Evolutionary conservation across 2,888 invertebrate genomes (phyloP).

Genomic region (Torymus tubicola): DNA sequence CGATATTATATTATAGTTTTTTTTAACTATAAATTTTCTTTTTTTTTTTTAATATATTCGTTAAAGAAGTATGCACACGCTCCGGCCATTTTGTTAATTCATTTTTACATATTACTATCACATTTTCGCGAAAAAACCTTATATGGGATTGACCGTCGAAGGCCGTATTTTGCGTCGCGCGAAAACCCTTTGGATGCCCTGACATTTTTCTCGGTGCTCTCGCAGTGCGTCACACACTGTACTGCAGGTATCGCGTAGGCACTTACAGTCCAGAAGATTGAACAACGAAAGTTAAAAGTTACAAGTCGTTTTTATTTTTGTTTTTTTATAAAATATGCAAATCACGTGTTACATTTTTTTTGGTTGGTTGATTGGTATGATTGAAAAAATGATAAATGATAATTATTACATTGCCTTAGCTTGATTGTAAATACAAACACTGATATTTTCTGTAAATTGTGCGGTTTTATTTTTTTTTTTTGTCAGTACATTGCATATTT

Average conservation of each 20-base stretch:
- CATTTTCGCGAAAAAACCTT: slow-evolving; percentile 32
- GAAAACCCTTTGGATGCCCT: slow-evolving; percentile 9
- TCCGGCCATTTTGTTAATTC: slow-evolving; percentile 1
- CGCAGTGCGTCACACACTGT: background rate
- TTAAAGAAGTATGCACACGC: slow-evolving; percentile 23
- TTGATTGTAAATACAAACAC: no score
- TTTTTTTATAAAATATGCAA: no score
- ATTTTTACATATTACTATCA: slow-evolving; percentile 37
- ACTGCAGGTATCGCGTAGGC: background rate
- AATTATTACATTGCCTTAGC: no score
- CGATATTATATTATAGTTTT: slow-evolving; percentile 1
- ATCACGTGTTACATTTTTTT: no score
- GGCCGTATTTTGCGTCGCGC: slow-evolving; percentile 28
- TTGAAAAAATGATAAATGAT: no score
- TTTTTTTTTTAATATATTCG: slow-evolving; percentile 4
- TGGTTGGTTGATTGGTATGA: no score
- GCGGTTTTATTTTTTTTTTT: no score
- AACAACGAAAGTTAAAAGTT: no score
- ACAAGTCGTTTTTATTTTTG: no score
- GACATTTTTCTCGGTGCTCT: background rate
- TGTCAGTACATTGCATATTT: no score
- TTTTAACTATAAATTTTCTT: background rate
- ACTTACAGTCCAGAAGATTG: background rate
- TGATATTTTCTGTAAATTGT: no score
- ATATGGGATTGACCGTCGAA: slow-evolving; percentile 12